Base-by-base conservation (phyloP, 1,140 invertebrate species). In the Danaus melanippus region DNA sequence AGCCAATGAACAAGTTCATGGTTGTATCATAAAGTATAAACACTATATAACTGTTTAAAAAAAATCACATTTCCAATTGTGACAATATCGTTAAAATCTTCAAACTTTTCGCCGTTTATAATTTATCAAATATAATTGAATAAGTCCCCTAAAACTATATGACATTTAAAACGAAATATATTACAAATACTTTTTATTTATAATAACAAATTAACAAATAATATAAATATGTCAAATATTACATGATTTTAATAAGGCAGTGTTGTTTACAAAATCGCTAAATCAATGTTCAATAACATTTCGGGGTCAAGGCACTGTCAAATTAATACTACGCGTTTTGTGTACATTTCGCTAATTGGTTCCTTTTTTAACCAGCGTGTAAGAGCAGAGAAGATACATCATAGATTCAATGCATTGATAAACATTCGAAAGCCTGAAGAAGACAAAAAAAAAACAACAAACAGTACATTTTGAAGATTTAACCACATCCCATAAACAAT, bases 291-390 rank as follows among this genome's bases (percentile, higher is more conserved):
- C 39, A 39, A 42, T 46, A 50, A 21, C 41, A 44, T 46, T 59
- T 60, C 52, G 48, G 48, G 52, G 50, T 48, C 50, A 61, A 61
- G 59, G 59, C 59, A 61, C 59, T 61, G 54, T 48, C n/a, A 61
- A 61, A 56, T 61, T 51, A 61, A 53, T 56, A 15, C 50, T 56
- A 61, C 42, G 53, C 50, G 43, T 56, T 53, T 48, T 56, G 58
- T 56, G 56, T 56, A 61, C 56, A 32, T 56, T 61, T 56, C 21
- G 42, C 52, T 54, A 51, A 50, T 44, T 49, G 41, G 55, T 49
- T 50, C 48, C 58, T 46, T 50, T 46, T 46, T 54, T 50, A 42
- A 54, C 43, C 50, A 51, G 47, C 46, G 59, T 54, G 43, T 60
- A 42, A 15, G 52, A 56, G 40, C 49, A 51, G 6, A 32, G 54